Conservation (phyloP, 92 coral and sea anemone species). For the Zoanthus sansibaricus region DNA sequence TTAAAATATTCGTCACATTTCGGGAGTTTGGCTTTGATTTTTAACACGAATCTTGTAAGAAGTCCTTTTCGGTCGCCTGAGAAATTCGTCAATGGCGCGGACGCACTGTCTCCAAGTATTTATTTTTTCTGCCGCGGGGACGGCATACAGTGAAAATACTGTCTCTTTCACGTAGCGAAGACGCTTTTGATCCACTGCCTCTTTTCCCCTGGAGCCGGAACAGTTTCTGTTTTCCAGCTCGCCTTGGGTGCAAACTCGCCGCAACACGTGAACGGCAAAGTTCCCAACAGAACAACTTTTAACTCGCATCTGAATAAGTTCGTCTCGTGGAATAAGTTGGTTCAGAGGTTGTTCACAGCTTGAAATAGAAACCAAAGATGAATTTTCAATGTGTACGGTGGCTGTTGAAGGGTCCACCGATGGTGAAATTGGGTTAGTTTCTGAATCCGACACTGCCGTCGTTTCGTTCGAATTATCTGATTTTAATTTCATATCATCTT, state of each 20-base stretch:
- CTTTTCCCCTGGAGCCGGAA: conserved; percentile 89
- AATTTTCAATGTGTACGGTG: conserved; percentile 27
- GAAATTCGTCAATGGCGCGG: conserved; percentile 88
- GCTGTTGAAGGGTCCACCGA: conserved; percentile 33
- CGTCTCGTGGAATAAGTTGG: conserved; percentile 68
- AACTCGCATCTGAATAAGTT: conserved; percentile 82
- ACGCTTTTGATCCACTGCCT: conserved; percentile 80
- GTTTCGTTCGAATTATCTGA: not conserved
- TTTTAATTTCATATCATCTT: conserved; percentile 1
- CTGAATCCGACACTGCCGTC: not conserved
- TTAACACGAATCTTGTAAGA: conserved; percentile 41
- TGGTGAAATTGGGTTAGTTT: conserved; percentile 22
- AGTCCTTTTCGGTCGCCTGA: conserved; percentile 82
- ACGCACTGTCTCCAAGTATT: conserved; percentile 91
- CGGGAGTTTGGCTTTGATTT: not conserved
- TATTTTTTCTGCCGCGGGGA: conserved; percentile 74
- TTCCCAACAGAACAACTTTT: conserved; percentile 94
- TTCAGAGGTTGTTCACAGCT: conserved; percentile 63
- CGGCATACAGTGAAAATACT: conserved; percentile 76
- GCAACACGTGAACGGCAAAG: conserved; percentile 82
- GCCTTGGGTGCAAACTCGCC: conserved; percentile 71
- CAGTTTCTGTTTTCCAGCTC: conserved; percentile 85
- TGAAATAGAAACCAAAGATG: conserved; percentile 57
- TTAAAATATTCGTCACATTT: conserved; percentile 3
- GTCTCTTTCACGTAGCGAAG: conserved; percentile 90